phyloP scores from a whole-genome alignment of 1,140 invertebrate species.

The Bilobella aurantiaca region DNA sequence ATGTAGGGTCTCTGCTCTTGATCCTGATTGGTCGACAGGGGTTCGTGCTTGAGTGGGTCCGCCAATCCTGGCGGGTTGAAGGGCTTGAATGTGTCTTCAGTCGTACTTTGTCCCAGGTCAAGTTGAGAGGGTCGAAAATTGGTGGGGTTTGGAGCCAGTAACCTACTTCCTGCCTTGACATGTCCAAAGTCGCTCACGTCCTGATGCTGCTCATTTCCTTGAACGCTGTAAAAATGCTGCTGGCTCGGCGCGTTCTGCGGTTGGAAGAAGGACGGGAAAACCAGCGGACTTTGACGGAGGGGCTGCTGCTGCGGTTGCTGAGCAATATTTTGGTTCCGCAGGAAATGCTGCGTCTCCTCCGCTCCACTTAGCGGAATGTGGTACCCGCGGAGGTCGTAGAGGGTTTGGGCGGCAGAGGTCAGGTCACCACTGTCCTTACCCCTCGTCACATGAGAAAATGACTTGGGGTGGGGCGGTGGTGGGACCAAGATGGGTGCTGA shows the following conservation, averaged over 20 bases:
- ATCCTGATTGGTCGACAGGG: constrained; percentile 10
- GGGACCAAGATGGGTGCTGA: not conserved
- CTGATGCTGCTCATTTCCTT: not conserved
- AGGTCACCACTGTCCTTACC: not conserved
- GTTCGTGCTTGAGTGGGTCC: constrained; percentile 2
- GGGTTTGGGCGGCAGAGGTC: constrained; percentile 24
- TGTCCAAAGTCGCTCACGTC: constrained; percentile 29
- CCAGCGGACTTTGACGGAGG: constrained; percentile 17
- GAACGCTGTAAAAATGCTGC: constrained; percentile 1
- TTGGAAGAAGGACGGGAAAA: constrained; percentile 33
- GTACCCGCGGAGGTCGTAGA: constrained; percentile 33
- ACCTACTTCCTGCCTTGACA: constrained; percentile 14
- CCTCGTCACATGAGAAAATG: not conserved
- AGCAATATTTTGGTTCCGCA: constrained; percentile 12
- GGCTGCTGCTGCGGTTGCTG: constrained; percentile 12
- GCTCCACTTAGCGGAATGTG: constrained; percentile 22
- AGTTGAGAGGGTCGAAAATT: constrained; percentile 17
- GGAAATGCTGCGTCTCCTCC: constrained; percentile 18
- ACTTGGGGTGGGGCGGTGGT: not conserved
- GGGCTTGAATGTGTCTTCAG: not conserved
- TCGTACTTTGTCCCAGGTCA: constrained; percentile 11
- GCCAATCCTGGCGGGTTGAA: not conserved
- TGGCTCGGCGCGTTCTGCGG: constrained; percentile 19
- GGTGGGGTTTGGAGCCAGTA: not conserved
- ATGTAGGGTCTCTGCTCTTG: constrained; percentile 19